These are phyloP conservation scores for Pseudonaja textilis DNA, from an alignment of 2,113 vertebrate genomes.

Conservation along the genomic window DNA sequence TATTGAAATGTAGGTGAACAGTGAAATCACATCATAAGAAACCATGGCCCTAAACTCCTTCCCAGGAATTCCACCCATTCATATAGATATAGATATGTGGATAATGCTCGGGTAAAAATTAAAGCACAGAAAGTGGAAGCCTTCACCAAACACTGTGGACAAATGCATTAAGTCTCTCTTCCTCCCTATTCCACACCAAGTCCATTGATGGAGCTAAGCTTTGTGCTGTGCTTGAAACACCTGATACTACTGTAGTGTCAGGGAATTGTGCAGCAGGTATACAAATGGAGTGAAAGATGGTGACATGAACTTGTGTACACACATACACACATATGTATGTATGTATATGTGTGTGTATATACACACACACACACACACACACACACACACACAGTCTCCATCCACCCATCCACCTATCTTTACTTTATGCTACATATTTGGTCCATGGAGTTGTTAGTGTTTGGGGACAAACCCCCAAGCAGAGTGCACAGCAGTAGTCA, in stretches of 20 bases:
- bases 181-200: not conserved
- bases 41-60: not conserved
- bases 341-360: too few species aligned
- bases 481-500: too few species aligned
- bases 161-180: not conserved
- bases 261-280: too few species aligned
- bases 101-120: not conserved
- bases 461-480: too few species aligned
- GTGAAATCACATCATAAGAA: not conserved
- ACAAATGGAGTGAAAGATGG: too few species aligned
- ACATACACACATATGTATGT: too few species aligned
- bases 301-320: too few species aligned
- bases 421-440: too few species aligned
- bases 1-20: not conserved
- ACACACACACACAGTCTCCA: too few species aligned
- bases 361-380: too few species aligned
- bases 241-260: not conserved
- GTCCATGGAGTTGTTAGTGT: too few species aligned
- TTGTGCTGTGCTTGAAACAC: not conserved
- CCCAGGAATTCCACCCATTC: not conserved
- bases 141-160: not conserved
- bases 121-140: not conserved
- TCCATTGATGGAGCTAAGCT: not conserved
- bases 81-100: not conserved
- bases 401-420: too few species aligned